These are phyloP conservation scores for Numenius arquata DNA, from an alignment of 2,113 vertebrate species.

Conservation along the genomic window DNA sequence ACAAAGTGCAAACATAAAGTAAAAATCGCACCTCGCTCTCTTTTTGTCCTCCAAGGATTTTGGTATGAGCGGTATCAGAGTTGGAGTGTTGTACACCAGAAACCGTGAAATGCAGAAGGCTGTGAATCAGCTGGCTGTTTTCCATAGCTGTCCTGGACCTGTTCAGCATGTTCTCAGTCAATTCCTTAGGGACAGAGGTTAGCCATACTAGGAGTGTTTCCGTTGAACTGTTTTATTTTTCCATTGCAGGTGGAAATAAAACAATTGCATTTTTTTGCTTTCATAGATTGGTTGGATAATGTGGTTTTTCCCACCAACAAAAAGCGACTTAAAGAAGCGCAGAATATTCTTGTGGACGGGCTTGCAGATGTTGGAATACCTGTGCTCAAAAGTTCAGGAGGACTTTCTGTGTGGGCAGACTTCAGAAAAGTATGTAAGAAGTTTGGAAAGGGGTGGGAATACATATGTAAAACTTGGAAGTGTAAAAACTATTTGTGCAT, in stretches of 20 bases:
- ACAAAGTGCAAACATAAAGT: not conserved
- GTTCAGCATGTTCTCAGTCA: constrained; percentile 29
- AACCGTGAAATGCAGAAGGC: constrained; percentile 11
- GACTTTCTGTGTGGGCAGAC: constrained; percentile 60
- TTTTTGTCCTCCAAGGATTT: constrained; percentile 42
- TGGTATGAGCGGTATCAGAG: constrained; percentile 39
- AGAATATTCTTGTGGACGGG: constrained; percentile 6
- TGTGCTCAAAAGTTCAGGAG: constrained; percentile 19
- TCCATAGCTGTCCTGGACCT: constrained; percentile 48
- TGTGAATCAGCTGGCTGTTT: constrained; percentile 22
- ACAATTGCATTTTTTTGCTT: not conserved
- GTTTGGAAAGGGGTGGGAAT: not conserved
- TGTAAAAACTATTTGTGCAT: not conserved
- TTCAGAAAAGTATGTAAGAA: constrained; percentile 43
- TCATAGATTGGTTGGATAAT: constrained; percentile 44
- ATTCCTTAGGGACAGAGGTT: constrained; percentile 55
- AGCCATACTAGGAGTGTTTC: not conserved
- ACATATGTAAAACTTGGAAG: not conserved
- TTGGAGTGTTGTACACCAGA: constrained; percentile 34
- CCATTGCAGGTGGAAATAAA: not conserved
- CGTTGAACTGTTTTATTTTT: not conserved
- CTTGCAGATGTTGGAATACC: constrained; percentile 35
- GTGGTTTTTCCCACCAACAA: constrained; percentile 49
- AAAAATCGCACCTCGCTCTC: not conserved
- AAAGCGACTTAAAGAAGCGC: constrained; percentile 14